Evolutionary conservation across 2,888 invertebrate species (phyloP).

Genomic region (Allolobophora icterica): DNA sequence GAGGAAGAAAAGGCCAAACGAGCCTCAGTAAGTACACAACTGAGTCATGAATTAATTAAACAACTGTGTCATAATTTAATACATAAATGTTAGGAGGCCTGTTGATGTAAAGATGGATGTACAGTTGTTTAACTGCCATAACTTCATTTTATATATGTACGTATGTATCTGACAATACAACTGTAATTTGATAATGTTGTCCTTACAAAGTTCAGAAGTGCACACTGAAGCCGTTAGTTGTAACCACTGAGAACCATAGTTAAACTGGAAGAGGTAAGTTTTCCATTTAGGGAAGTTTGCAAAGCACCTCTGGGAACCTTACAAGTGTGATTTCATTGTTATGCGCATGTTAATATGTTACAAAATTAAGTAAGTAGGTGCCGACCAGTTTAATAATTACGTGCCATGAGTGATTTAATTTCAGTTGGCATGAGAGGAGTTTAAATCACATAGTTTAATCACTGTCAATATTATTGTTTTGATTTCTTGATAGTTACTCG

Average conservation of each 20-base stretch:
- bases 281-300: too few relatives aligned
- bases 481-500: not conserved
- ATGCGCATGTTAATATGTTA: not conserved
- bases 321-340: not conserved
- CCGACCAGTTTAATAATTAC: not conserved
- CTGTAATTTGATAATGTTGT: too few relatives aligned
- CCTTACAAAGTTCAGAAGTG: too few relatives aligned
- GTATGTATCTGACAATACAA: too few relatives aligned
- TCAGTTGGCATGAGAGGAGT: not conserved
- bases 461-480: not conserved
- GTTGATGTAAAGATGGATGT: not conserved
- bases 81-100: too few relatives aligned
- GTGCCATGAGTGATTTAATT: not conserved
- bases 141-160: not conserved
- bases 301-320: too few relatives aligned
- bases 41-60: not conserved
- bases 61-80: not conserved
- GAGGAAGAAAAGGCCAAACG: conserved; percentile 38
- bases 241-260: too few relatives aligned
- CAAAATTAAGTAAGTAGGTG: not conserved
- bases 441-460: not conserved
- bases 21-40: conserved; percentile 30
- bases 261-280: too few relatives aligned
- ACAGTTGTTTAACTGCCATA: not conserved
- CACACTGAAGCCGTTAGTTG: too few relatives aligned